Percentiles rank a stretch among this genome's conserved stretches.
These are phyloP conservation scores for Oenanthe oenanthe DNA, from an alignment of 2,113 vertebrate genomes.

Conservation along the genomic window DNA sequence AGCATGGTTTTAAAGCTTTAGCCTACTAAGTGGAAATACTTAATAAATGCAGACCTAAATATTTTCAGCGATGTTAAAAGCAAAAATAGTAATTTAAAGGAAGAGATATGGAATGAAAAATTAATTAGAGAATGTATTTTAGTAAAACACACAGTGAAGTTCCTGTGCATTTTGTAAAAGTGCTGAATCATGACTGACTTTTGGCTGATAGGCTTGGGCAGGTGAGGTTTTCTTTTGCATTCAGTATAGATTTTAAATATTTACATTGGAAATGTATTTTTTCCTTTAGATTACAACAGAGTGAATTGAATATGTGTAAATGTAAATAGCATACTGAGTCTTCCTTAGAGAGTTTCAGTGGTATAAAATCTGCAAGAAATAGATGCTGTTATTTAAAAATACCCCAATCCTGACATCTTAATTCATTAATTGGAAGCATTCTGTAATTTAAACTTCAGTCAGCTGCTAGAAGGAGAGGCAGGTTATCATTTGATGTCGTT, in stretches of 20 bases:
- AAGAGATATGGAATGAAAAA: constrained; percentile 31
- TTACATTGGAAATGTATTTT: constrained; percentile 41
- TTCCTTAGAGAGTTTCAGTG: background rate
- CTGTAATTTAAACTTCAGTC: background rate
- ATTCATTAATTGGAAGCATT: background rate
- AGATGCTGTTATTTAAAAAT: constrained; percentile 31
- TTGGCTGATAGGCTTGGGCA: background rate
- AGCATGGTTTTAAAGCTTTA: background rate
- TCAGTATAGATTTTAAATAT: constrained; percentile 34
- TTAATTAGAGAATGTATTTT: constrained; percentile 43
- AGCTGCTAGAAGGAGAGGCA: constrained; percentile 21
- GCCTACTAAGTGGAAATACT: background rate
- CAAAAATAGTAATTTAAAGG: constrained; percentile 10
- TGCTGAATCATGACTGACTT: background rate
- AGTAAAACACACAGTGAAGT: constrained; percentile 47
- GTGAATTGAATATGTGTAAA: constrained; percentile 32
- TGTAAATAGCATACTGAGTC: background rate
- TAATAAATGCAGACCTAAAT: background rate
- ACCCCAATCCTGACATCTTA: constrained; percentile 24
- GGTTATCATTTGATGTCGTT: background rate
- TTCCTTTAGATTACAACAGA: constrained; percentile 42
- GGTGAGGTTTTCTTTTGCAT: constrained; percentile 1
- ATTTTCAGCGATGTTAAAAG: background rate
- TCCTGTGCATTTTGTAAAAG: constrained; percentile 46
- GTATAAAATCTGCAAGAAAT: background rate